Evolutionary conservation across 1,140 invertebrate species (phyloP), one percentile per base, ranked within the genome.

Genomic region (Aphelenchoides avenae): DNA sequence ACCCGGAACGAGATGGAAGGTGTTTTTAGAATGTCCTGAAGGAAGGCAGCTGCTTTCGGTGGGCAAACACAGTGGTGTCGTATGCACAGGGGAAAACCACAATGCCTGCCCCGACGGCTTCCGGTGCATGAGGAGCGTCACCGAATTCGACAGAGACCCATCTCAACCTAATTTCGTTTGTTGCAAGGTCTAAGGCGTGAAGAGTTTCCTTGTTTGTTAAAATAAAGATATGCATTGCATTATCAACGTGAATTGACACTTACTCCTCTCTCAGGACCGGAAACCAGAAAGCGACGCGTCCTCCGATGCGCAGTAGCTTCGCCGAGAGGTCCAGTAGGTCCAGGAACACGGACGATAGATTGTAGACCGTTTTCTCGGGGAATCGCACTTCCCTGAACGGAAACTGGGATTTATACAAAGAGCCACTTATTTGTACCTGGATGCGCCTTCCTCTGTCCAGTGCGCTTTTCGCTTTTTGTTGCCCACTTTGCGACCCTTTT

Each of bases 261-360:
- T 68, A 81, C 79, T 75, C 71, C 33, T 74, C 69, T 62, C 66
- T 67, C 37, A 75, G 68, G 6, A 81, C 76, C 20, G 81, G 81
- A 42, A 81, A 76, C 81, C 81, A 82, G 68, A 78, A 82, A 0
- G 80, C 79, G 1, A 82, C 70, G 26, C 79, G 61, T 5, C 80
- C 80, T 42, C 74, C 70, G 11, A 73, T 24, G 9, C 56, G 55
- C 5, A 82, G 61, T 57, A 68, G 73, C 49, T 64, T 68, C n/a
- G 78, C 79, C 26, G 80, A 70, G 70, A 81, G 79, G 61, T 81
- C 76, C 29, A 82, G 65, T 5, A 82, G 64, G 59, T 82, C 81
- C 42, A 63, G 70, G 52, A 79, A 80, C 5, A 81, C 78, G 34
- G 79, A 73, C 3, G 76, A 73, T 26, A 82, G 61, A 40, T 74